Conservation (phyloP, 2,113 vertebrate species). For the Tragelaphus buxtoni region DNA sequence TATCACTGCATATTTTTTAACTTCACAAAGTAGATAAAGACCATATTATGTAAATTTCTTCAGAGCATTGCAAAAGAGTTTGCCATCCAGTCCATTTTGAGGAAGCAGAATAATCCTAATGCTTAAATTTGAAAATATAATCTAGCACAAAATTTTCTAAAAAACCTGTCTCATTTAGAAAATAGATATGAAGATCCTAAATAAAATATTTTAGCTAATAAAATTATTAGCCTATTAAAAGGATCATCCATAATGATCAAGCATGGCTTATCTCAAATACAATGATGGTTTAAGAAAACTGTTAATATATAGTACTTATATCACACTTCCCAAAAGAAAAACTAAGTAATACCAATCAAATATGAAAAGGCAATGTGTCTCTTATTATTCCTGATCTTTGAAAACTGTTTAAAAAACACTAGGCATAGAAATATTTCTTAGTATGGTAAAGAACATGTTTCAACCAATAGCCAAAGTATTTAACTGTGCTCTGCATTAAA, state of each 20-base stretch:
- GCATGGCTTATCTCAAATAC: not conserved
- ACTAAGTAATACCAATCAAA: not conserved
- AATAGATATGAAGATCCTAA: not conserved
- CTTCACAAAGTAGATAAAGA: not conserved
- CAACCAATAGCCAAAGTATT: not conserved
- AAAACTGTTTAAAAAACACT: not conserved
- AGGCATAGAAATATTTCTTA: not conserved
- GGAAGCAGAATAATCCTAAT: slow-evolving; percentile 12
- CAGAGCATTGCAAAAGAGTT: not conserved
- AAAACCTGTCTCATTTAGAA: not conserved
- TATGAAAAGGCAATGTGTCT: not conserved
- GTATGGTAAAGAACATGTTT: not conserved
- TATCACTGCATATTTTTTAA: slow-evolving; percentile 6
- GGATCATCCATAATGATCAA: not conserved
- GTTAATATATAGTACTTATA: not conserved
- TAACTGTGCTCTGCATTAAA: not conserved
- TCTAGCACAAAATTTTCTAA: not conserved
- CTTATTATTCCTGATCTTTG: not conserved
- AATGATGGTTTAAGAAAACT: not conserved
- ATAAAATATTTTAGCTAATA: not conserved
- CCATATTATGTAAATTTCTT: not conserved
- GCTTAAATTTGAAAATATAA: not conserved
- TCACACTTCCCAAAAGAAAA: not conserved
- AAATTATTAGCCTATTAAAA: not conserved
- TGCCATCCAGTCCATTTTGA: not conserved